Percentiles rank a stretch among this genome's conserved stretches.
Conservation (phyloP, 2,113 vertebrate genomes). For the Tachycineta bicolor region DNA sequence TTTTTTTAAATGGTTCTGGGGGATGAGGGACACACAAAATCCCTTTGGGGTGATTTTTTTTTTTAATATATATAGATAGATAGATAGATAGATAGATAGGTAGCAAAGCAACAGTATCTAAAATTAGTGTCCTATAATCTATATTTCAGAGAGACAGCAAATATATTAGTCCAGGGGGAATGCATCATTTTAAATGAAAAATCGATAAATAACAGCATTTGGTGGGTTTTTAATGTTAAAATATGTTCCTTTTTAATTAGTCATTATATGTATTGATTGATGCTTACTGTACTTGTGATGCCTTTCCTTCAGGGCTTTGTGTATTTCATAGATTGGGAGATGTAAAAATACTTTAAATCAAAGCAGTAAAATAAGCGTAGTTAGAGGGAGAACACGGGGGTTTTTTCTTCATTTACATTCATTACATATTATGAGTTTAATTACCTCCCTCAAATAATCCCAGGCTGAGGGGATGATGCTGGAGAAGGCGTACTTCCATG, state of each 20-base stretch:
- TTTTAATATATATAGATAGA: too few relatives aligned
- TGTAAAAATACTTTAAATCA: conserved; percentile 76
- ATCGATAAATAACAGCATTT: conserved; percentile 62
- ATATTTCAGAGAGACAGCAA: conserved; percentile 32
- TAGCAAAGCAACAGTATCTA: neutral
- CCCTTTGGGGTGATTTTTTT: neutral
- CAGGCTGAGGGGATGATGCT: conserved; percentile 71
- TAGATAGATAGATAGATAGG: too few relatives aligned
- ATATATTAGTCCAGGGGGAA: conserved; percentile 28
- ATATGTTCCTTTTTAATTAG: conserved; percentile 72
- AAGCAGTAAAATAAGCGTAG: conserved; percentile 77
- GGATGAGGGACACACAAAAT: neutral
- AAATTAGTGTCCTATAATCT: neutral
- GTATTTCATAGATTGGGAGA: conserved; percentile 69
- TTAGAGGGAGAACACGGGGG: conserved; percentile 73
- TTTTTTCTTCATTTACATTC: conserved; percentile 85
- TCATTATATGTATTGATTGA: conserved; percentile 70
- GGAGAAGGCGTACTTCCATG: conserved; percentile 75
- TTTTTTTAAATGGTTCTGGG: neutral
- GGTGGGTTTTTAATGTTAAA: conserved; percentile 64
- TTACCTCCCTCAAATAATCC: conserved; percentile 84
- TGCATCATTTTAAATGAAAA: conserved; percentile 62
- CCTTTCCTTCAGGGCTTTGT: conserved; percentile 65
- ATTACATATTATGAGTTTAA: conserved; percentile 86
- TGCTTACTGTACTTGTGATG: conserved; percentile 60